Base-by-base conservation (phyloP, 2,888 invertebrate genomes). In the Netelia virgata region DNA sequence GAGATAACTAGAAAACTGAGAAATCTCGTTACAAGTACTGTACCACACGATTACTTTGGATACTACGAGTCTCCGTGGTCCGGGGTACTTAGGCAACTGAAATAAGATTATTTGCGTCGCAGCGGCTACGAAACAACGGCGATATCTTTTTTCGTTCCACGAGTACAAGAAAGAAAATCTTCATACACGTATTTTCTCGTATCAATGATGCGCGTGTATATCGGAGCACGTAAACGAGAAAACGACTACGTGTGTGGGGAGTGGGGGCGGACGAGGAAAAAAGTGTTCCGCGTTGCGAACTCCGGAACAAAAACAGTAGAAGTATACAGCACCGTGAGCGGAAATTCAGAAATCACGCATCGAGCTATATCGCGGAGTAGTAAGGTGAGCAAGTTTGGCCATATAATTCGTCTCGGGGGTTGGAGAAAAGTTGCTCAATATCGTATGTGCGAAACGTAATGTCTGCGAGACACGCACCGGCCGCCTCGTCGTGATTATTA, bases 1-100 rank as follows among this genome's bases (percentile, higher is more conserved):
- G 64, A 73, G 75, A 73, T 70, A 79, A 79, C 70, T 64, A 70
- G 70, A 79, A 72, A 73, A 78, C 77, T 73, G 61, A 78, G 63
- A 77, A 76, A 77, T 77, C 77, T 77, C 43, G 76, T 66, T 73
- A 66, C 59, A 59, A 59, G 59, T 59, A 59, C 59, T 59, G 8
- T 23, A 59, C 18, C 10, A 20, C 8, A 59, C 47, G 47, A 10
- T 59, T 59, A 20, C 18, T 59, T 20, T 59, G 16, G 55, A n/a
- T 55, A 59, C 20, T 59, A 59, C 16, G 10, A 5, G 28, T 2
- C 28, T 28, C 20, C 10, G 59, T 59, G 59, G 59, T 10, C 20
- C 20, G 20, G 59, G 59, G 18, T 11, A 59, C 59, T 59, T 20
- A 55, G 16, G 6, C 6, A 1, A 59, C 18, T 59, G 18, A 20